These are phyloP conservation scores for Artemisiospiza belli DNA, from an alignment of 2,113 vertebrate species.

Conservation along the genomic window DNA sequence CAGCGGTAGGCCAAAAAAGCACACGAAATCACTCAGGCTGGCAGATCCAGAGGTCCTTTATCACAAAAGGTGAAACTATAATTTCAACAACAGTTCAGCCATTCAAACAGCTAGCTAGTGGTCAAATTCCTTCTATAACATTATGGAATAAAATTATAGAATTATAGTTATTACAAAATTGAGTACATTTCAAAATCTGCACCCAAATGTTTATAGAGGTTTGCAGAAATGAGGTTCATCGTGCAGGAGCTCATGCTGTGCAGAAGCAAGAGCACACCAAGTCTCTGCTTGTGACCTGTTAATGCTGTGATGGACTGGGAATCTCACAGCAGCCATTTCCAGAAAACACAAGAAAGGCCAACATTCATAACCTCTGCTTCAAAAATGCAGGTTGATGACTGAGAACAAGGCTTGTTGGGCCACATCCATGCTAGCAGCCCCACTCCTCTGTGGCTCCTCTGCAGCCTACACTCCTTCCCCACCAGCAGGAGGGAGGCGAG, in stretches of 20 bases:
- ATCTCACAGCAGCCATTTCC: neutral
- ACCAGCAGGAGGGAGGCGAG: fast-evolving
- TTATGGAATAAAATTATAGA: neutral
- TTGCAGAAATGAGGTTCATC: neutral
- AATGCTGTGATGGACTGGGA: neutral
- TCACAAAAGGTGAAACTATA: neutral
- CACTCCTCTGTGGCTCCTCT: neutral
- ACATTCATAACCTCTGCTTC: neutral
- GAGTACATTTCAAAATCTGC: neutral
- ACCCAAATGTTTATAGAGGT: neutral
- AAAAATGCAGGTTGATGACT: neutral
- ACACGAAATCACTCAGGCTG: neutral
- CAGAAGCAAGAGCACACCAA: neutral
- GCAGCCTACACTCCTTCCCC: fast-evolving
- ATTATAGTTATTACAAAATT: neutral
- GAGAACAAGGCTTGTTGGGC: neutral
- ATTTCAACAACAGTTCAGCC: neutral
- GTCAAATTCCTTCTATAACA: neutral
- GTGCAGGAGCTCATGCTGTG: neutral
- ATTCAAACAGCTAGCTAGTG: neutral
- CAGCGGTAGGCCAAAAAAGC: neutral
- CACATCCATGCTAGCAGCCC: neutral
- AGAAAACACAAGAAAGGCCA: neutral
- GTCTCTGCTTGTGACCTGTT: neutral
- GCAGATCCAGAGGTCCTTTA: neutral